Evolutionary conservation across 2,113 vertebrate genomes (phyloP).

Genomic region (Platysternon megacephalum): DNA sequence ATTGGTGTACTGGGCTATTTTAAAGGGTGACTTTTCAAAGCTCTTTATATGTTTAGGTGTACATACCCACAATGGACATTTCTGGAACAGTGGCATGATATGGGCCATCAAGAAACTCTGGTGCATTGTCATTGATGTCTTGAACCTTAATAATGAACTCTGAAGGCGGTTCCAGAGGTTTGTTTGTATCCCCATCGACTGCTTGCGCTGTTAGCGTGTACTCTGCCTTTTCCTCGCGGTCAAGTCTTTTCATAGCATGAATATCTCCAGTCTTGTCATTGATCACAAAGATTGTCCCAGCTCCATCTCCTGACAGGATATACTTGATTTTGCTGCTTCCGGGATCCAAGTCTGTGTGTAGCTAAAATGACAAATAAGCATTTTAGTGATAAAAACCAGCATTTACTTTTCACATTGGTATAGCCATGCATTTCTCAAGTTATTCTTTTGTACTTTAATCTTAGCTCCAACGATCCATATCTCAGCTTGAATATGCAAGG

Average conservation of each 20-base stretch:
- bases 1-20: constrained; percentile 9
- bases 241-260: constrained; percentile 98
- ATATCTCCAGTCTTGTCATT: constrained; percentile 97
- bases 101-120: constrained; percentile 93
- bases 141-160: constrained; percentile 99
- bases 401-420: neutral
- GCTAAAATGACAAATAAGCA: constrained; percentile 76
- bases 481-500: neutral
- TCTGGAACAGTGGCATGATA: constrained; percentile 94
- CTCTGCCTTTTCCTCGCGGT: constrained; percentile 97
- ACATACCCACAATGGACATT: constrained; percentile 97
- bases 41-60: neutral
- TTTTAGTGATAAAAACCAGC: constrained; percentile 24
- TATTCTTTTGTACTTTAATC: constrained; percentile 7
- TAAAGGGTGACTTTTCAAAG: neutral
- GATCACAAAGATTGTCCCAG: constrained; percentile 98
- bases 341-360: constrained; percentile 96
- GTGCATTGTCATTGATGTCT: constrained; percentile 99
- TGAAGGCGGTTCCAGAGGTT: constrained; percentile 94
- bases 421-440: constrained; percentile 8
- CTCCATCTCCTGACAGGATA: constrained; percentile 94
- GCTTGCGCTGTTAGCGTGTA: constrained; percentile 97
- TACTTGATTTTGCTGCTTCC: constrained; percentile 94
- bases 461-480: constrained; percentile 14
- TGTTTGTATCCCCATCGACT: constrained; percentile 90